These are phyloP conservation scores for Labrus mixtus DNA, from an alignment of 2,113 vertebrate species.

Conservation along the genomic window DNA sequence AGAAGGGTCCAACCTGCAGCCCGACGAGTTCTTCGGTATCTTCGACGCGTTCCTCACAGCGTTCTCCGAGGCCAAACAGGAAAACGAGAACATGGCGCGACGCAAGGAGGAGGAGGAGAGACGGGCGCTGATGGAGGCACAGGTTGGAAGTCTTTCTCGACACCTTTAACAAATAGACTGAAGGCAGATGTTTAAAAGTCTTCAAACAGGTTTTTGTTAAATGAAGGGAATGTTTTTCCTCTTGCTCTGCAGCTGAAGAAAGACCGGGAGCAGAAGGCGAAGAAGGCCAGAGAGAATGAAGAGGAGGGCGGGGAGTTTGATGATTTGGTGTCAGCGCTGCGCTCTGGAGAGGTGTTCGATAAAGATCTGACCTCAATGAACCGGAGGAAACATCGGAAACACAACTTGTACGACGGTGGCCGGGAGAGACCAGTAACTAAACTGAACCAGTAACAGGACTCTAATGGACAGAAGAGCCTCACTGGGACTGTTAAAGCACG, in stretches of 20 bases:
- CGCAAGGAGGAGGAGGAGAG: slow-evolving; percentile 67
- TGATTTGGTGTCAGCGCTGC: slow-evolving; percentile 71
- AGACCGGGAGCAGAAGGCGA: slow-evolving; percentile 58
- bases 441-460: slow-evolving; percentile 21
- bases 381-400: slow-evolving; percentile 37
- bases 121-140: slow-evolving; percentile 52
- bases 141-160: slow-evolving; percentile 37
- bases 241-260: slow-evolving; percentile 45
- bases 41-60: slow-evolving; percentile 59
- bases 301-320: slow-evolving; percentile 65
- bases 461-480: neutral
- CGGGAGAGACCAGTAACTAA: slow-evolving; percentile 45
- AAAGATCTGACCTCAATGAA: slow-evolving; percentile 55
- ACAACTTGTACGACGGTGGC: neutral
- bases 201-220: no score
- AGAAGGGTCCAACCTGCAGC: slow-evolving; percentile 55
- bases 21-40: slow-evolving; percentile 65
- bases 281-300: slow-evolving; percentile 17
- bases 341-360: slow-evolving; percentile 69
- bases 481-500: neutral
- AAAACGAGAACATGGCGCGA: slow-evolving; percentile 52
- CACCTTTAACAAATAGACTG: neutral
- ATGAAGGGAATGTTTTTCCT: neutral
- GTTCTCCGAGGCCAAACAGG: slow-evolving; percentile 60
- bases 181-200: no score